These are phyloP conservation scores for Tethya wilhelma DNA, from an alignment of 37 sponge, comb jelly and placozoan species.

Conservation along the genomic window DNA sequence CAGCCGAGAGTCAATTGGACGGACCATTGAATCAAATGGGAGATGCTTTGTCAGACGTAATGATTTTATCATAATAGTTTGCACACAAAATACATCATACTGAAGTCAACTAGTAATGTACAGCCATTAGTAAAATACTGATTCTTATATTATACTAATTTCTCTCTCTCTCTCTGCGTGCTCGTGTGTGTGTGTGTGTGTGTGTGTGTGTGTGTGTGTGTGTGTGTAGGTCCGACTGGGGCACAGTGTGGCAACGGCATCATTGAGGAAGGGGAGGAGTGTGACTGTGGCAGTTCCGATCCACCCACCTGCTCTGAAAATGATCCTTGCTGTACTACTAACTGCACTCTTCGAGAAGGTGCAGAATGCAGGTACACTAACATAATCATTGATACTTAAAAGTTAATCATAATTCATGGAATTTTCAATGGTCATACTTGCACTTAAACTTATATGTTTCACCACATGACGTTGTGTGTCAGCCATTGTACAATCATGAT, in stretches of 20 bases:
- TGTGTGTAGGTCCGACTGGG: conserved; percentile 25
- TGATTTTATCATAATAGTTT: not conserved
- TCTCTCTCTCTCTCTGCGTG: no score
- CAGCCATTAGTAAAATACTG: not conserved
- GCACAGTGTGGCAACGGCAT: conserved; percentile 84
- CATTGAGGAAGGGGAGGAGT: conserved; percentile 64
- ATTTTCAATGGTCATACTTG: not conserved
- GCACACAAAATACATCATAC: not conserved
- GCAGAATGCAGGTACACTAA: conserved; percentile 55
- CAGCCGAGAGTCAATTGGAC: conserved; percentile 58
- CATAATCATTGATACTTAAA: not conserved
- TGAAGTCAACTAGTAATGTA: not conserved
- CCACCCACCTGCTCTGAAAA: conserved; percentile 14
- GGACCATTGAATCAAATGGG: conserved; percentile 34
- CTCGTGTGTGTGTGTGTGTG: no score
- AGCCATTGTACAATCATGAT: no score
- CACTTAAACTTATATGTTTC: not conserved
- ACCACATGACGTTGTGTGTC: no score
- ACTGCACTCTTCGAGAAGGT: conserved; percentile 54
- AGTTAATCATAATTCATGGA: not conserved
- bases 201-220: no score
- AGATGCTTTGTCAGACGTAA: conserved; percentile 53
- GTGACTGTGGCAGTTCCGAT: conserved; percentile 65
- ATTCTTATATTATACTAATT: no score
- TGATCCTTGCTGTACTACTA: conserved; percentile 68